Evolutionary conservation across 2,888 invertebrate genomes (phyloP), one percentile per base, ranked within the genome.

Genomic region (Ophonus ardosiacus): DNA sequence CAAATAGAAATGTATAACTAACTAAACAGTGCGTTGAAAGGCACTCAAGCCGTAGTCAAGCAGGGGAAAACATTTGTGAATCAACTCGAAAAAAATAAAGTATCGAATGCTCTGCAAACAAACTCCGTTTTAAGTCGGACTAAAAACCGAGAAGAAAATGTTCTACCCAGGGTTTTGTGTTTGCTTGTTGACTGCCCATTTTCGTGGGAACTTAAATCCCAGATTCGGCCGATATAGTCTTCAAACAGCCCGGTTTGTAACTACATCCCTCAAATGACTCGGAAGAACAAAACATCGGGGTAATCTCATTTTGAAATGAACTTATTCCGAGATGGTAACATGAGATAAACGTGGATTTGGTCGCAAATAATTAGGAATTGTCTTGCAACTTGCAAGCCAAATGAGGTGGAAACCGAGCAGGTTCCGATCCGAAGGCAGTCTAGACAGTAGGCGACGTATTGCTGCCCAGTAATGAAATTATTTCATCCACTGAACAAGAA

Each of bases 31-130:
- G 76, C 57, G 56, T 57, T 78, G 78, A 78, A 78, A 78, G 57
- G 76, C 78, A 57, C 78, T 78, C 78, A 59, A 71, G 51, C 13
- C 21, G 51, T 59, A 40, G 71, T 74, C 71, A 74, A 74, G 71
- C 7, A 43, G 71, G 71, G 71, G 71, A 74, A 74, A 83, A 83
- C 82, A 83, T 83, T 81, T 83, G 82, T 83, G 83, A 83, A 83
- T 83, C 74, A 74, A 82, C 74, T 82, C 40, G 84, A 76, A 84
- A 84, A 76, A 84, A 84, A 84, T 78, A 78, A 84, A 84, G 84
- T 84, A 84, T 84, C 84, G 43, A 84, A 84, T 84, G 84, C 84
- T 78, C 78, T n/a, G 71, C 81, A 78, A 84, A 84, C 84, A 84
- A 59, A 59, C 78, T 76, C 61, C 84, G 40, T 84, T 63, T 78